Conservation (phyloP, 2,888 invertebrate species). For the Rhyacophila evoluta region DNA sequence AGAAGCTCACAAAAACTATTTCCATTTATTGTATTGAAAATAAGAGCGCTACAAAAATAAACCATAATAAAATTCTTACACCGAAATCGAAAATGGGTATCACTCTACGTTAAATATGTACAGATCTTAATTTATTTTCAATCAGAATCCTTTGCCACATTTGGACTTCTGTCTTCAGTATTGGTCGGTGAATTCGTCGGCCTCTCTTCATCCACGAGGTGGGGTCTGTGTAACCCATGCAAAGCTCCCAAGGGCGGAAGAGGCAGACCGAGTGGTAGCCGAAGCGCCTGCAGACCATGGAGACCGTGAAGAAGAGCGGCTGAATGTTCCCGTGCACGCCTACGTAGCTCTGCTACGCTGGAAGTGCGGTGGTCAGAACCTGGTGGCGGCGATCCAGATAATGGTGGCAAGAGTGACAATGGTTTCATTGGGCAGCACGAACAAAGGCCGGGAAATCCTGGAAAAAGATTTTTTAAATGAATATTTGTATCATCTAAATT, state of each 20-base stretch:
- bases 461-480: conserved; percentile 51
- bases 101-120: background rate
- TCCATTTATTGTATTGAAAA: background rate
- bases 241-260: conserved; percentile 60
- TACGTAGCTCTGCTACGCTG: conserved; percentile 90
- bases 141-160: conserved; percentile 46
- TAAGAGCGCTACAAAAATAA: background rate
- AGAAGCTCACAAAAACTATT: no score
- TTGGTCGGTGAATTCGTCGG: background rate
- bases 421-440: conserved; percentile 84
- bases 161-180: conserved; percentile 2
- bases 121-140: conserved; percentile 6
- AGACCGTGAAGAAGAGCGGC: conserved; percentile 85
- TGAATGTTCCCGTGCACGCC: conserved; percentile 95
- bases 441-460: conserved; percentile 83
- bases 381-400: conserved; percentile 75
- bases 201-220: conserved; percentile 56
- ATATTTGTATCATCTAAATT: no score
- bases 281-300: conserved; percentile 73
- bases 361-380: conserved; percentile 80
- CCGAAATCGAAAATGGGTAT: background rate
- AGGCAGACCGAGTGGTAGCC: conserved; percentile 63
- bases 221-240: conserved; percentile 57
- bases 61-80: background rate
- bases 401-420: conserved; percentile 67